A percentile compares a stretch with the other conserved stretches of the same genome.
Conservation (phyloP, 2,888 invertebrate genomes). For the Leistus spinibarbis region DNA sequence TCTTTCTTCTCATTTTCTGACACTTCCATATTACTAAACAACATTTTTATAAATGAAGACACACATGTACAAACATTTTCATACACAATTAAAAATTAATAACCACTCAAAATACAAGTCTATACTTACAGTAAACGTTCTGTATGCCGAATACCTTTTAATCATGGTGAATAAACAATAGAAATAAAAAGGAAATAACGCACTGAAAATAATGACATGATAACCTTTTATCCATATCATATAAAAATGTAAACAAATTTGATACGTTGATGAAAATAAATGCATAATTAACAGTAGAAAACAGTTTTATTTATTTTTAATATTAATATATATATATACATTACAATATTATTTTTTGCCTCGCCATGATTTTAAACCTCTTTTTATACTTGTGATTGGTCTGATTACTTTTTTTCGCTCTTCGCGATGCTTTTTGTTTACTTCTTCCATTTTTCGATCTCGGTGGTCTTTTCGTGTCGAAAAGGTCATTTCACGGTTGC, state of each 20-base stretch:
- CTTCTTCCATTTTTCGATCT: slow-evolving; percentile 64
- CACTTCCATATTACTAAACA: slow-evolving; percentile 40
- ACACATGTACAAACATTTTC: background rate
- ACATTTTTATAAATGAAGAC: background rate
- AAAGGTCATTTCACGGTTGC: slow-evolving; percentile 84
- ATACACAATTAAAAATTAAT: background rate
- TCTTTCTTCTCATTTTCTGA: slow-evolving; percentile 35
- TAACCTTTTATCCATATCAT: slow-evolving; percentile 27
- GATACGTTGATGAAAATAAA: slow-evolving; percentile 24
- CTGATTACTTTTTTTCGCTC: slow-evolving; percentile 72
- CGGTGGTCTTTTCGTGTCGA: slow-evolving; percentile 65
- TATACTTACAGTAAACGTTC: background rate
- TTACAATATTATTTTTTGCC: slow-evolving; percentile 44
- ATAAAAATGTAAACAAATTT: slow-evolving; percentile 4
- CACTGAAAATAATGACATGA: slow-evolving; percentile 10
- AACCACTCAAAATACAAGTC: background rate
- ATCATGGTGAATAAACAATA: slow-evolving; percentile 14
- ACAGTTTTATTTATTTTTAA: slow-evolving; percentile 41
- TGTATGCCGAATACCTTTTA: background rate
- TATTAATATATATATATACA: slow-evolving; percentile 34
- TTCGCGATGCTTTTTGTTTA: slow-evolving; percentile 69
- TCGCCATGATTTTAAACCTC: slow-evolving; percentile 23
- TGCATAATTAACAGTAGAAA: slow-evolving; percentile 20
- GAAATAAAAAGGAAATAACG: background rate
- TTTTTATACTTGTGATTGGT: slow-evolving; percentile 58